Evolutionary conservation across 2,113 vertebrate species (phyloP).

Genomic region (Tachysurus vachellii): DNA sequence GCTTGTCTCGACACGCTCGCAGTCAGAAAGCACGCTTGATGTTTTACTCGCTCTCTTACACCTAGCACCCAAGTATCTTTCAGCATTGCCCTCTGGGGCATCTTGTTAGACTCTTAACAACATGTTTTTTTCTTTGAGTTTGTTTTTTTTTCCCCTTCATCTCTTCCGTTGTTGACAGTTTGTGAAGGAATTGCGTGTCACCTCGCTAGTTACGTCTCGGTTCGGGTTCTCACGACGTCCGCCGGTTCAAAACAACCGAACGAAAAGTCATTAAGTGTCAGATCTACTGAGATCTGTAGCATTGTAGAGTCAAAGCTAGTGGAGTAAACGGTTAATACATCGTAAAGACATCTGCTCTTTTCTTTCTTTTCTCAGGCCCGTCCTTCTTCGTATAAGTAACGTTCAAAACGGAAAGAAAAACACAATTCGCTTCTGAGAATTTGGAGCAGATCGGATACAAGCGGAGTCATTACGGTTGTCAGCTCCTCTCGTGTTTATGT

Average conservation of each 20-base stretch:
- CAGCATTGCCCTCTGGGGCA: conserved; percentile 70
- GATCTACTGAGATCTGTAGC: background rate
- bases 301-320: background rate
- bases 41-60: conserved; percentile 62
- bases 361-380: background rate
- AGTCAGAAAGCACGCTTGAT: conserved; percentile 64
- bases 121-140: conserved; percentile 72
- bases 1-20: conserved; percentile 49
- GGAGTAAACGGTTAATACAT: background rate
- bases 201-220: conserved; percentile 61
- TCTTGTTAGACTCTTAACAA: conserved; percentile 74
- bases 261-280: conserved; percentile 34
- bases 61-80: conserved; percentile 67
- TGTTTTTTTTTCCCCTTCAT: conserved; percentile 39
- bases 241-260: conserved; percentile 54
- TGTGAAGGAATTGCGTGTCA: conserved; percentile 63
- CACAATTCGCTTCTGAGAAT: background rate
- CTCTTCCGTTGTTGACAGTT: conserved; percentile 70
- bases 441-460: conserved; percentile 36
- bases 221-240: conserved; percentile 64
- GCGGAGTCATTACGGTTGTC: conserved; percentile 53
- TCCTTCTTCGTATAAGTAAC: background rate
- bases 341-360: background rate
- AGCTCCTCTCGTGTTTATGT: conserved; percentile 49
- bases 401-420: background rate